These are phyloP conservation scores for Xiphophorus maculatus DNA, from an alignment of 2,113 vertebrate species.

Conservation along the genomic window DNA sequence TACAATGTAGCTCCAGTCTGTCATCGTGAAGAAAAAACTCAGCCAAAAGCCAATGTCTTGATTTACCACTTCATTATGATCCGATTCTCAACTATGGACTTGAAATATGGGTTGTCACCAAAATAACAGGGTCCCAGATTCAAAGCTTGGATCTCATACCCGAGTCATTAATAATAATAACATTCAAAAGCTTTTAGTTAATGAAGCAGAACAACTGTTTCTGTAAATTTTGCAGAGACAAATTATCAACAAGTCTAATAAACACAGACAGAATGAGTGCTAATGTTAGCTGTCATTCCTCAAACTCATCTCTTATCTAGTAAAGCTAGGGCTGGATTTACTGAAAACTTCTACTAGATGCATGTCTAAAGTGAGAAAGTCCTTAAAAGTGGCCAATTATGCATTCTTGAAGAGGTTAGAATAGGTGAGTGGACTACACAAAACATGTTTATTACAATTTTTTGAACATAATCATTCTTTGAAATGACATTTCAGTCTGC, in stretches of 20 bases:
- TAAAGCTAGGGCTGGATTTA: neutral
- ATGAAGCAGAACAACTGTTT: too few relatives aligned
- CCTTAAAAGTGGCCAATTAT: too few relatives aligned
- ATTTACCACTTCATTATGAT: neutral
- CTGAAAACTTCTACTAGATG: neutral
- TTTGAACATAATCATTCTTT: too few relatives aligned
- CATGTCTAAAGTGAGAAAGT: neutral
- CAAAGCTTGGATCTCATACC: too few relatives aligned
- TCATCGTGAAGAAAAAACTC: neutral
- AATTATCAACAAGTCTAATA: neutral
- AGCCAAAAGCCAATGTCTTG: neutral
- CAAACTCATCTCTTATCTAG: neutral
- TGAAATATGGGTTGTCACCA: neutral
- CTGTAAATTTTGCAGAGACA: too few relatives aligned
- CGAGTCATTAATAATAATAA: too few relatives aligned
- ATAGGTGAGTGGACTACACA: too few relatives aligned
- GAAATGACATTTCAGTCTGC: too few relatives aligned
- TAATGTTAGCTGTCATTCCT: neutral
- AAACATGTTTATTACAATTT: too few relatives aligned
- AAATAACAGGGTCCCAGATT: neutral
- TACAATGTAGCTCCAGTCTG: neutral
- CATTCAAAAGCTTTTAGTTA: too few relatives aligned
- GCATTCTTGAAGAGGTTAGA: too few relatives aligned
- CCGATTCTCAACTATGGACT: neutral
- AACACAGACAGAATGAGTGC: too few relatives aligned